A percentile compares a stretch with the other conserved stretches of the same genome.
Evolutionary conservation across 2,797 vertebrate species (phyloP).

Genomic region (Schizopygopsis malacanthus): DNA sequence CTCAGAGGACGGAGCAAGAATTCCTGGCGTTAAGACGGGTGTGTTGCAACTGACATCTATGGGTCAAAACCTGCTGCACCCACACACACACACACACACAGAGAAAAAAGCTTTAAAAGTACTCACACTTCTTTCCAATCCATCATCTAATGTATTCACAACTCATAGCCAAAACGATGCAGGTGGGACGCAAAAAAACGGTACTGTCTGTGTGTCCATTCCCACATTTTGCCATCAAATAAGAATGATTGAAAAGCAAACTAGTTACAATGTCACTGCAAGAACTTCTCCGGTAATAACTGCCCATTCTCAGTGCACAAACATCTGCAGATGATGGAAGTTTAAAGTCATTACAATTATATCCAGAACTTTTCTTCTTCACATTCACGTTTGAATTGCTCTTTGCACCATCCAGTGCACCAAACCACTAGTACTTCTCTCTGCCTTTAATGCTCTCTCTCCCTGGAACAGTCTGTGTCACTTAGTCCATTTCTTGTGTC

Average conservation of each 20-base stretch:
- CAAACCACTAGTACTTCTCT: conserved; percentile 42
- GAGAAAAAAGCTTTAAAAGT: conserved; percentile 52
- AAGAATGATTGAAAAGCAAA: background rate
- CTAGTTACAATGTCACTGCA: conserved; percentile 11
- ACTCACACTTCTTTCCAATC: conserved; percentile 89
- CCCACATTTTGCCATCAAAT: conserved; percentile 75
- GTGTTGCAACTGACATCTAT: conserved; percentile 32
- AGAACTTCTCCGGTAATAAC: conserved; percentile 39
- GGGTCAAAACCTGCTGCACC: conserved; percentile 34
- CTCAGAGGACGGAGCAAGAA: conserved; percentile 31
- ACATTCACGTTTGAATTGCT: conserved; percentile 42
- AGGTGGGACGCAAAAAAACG: conserved; percentile 72
- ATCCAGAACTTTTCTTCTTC: conserved; percentile 30
- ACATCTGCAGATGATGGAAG: conserved; percentile 27
- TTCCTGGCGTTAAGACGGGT: conserved; percentile 10
- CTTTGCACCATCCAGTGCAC: conserved; percentile 28
- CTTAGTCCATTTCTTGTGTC: conserved; percentile 43
- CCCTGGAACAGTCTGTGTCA: conserved; percentile 1
- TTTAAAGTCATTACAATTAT: conserved; percentile 13
- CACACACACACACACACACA: conserved; percentile 29
- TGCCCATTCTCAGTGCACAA: conserved; percentile 57
- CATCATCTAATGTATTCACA: conserved; percentile 77
- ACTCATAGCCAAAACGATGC: conserved; percentile 71
- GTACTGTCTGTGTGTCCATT: conserved; percentile 69
- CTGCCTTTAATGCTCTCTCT: conserved; percentile 13